Conservation (phyloP, 2,797 vertebrate genomes). For the Argentina silus region DNA sequence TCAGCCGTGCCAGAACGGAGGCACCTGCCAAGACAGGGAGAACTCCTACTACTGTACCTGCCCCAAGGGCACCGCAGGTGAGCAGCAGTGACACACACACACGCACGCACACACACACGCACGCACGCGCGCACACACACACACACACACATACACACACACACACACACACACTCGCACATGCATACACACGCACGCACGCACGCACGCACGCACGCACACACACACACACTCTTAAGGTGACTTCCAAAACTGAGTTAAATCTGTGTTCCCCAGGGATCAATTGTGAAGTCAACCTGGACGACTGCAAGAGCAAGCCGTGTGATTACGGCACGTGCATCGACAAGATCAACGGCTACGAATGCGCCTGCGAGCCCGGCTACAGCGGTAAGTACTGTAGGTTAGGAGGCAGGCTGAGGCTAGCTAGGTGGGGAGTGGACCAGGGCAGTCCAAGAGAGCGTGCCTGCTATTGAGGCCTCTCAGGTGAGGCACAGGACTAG, state of each 20-base stretch:
- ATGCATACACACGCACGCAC: too few relatives aligned
- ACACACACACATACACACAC: not conserved
- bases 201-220: not conserved
- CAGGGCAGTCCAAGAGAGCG: conserved; percentile 18
- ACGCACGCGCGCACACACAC: not conserved
- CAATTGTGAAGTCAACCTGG: conserved; percentile 94
- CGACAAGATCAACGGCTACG: conserved; percentile 93
- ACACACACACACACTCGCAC: not conserved
- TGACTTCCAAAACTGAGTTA: too few relatives aligned
- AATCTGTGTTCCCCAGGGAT: conserved; percentile 71
- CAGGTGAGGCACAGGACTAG: conserved; percentile 31
- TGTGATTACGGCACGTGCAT: conserved; percentile 93
- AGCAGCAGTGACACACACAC: not conserved
- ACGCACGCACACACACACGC: not conserved
- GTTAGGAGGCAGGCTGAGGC: not conserved
- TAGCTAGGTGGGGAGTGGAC: not conserved
- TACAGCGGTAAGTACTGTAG: conserved; percentile 84
- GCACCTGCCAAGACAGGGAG: conserved; percentile 89
- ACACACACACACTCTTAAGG: not conserved
- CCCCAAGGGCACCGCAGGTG: conserved; percentile 91
- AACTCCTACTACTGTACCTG: conserved; percentile 90
- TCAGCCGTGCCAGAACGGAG: conserved; percentile 93
- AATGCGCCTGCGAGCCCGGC: conserved; percentile 90
- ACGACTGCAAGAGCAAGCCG: conserved; percentile 91
- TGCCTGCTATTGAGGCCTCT: conserved; percentile 15